Evolutionary conservation across 1,140 invertebrate genomes (phyloP).

Genomic region (Drosophila lini): DNA sequence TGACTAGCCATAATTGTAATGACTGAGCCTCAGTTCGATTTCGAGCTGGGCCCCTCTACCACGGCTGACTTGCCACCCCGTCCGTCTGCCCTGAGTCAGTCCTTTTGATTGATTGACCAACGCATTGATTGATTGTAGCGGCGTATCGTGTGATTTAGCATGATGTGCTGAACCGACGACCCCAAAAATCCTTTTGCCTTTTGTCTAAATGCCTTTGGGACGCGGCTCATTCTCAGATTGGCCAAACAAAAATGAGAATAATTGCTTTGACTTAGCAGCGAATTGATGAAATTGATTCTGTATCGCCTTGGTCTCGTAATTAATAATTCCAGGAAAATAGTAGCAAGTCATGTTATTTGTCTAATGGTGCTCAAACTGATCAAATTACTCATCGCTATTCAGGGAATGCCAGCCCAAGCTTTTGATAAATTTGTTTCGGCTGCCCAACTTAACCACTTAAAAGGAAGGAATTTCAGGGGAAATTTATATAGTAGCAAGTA

Average conservation of each 20-base stretch:
- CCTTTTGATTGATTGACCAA: conserved; percentile 56
- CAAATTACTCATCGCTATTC: conserved; percentile 1
- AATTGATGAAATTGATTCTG: conserved; percentile 50
- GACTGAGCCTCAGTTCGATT: conserved; percentile 41
- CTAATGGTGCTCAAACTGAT: conserved; percentile 50
- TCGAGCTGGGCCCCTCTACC: conserved; percentile 2
- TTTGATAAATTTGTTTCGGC: conserved; percentile 8
- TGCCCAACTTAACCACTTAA: conserved; percentile 10
- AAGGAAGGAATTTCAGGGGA: conserved; percentile 1
- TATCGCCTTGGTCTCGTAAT: conserved; percentile 31
- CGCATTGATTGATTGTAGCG: conserved; percentile 67
- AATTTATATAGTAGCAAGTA: not conserved
- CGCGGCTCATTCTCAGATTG: conserved; percentile 7
- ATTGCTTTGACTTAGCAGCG: conserved; percentile 49
- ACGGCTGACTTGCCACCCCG: conserved; percentile 1
- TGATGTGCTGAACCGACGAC: conserved; percentile 6
- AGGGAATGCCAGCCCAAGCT: not conserved
- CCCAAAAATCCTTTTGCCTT: conserved; percentile 1
- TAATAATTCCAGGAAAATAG: conserved; percentile 36
- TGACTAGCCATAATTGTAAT: conserved; percentile 69
- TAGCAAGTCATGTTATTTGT: conserved; percentile 72
- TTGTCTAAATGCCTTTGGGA: conserved; percentile 37
- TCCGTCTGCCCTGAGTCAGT: conserved; percentile 12
- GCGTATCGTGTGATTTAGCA: conserved; percentile 38
- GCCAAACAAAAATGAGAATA: conserved; percentile 41